A percentile compares a stretch with the other conserved stretches of the same genome.
Evolutionary conservation across 30 jellyfish, hydroid and myxozoan genomes (phyloP).

Genomic region (Nemopilema nomurai): DNA sequence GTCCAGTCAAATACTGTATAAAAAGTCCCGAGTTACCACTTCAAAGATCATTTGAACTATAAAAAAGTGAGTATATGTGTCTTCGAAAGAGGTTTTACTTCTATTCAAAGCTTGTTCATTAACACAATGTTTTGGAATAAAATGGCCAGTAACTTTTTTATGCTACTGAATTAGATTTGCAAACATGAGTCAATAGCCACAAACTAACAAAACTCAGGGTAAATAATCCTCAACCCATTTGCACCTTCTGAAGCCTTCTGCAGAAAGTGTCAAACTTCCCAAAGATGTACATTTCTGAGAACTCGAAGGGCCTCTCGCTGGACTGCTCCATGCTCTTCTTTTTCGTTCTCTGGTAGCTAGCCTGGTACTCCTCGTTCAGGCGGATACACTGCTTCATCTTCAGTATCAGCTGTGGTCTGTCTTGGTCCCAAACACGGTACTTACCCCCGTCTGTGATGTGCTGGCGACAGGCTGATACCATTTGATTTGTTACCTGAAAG

Average conservation of each 20-base stretch:
- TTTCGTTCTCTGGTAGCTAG: constrained; percentile 91
- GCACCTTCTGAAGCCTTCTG: constrained; percentile 84
- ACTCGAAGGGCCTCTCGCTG: constrained; percentile 89
- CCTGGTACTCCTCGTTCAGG: constrained; percentile 84
- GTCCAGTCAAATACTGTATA: too few relatives aligned
- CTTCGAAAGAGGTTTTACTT: too few relatives aligned
- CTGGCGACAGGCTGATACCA: constrained; percentile 96
- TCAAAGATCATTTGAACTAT: too few relatives aligned
- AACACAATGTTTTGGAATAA: too few relatives aligned
- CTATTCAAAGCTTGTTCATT: too few relatives aligned
- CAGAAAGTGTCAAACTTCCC: constrained; percentile 97
- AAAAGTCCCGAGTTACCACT: too few relatives aligned
- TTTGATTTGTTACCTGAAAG: constrained; percentile 93
- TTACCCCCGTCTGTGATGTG: constrained; percentile 78
- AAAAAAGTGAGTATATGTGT: too few relatives aligned
- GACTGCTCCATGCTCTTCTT: constrained; percentile 72
- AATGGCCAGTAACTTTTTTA: too few relatives aligned
- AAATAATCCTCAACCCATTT: not conserved
- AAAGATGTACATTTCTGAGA: constrained; percentile 98
- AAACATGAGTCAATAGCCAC: not conserved
- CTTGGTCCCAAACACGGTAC: constrained; percentile 88
- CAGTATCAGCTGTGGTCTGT: constrained; percentile 65
- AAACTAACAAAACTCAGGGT: not conserved
- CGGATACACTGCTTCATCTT: constrained; percentile 73
- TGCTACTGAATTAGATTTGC: not conserved